Base-by-base conservation (phyloP, 2,888 invertebrate species). In the Dicyrtoma fusca region DNA sequence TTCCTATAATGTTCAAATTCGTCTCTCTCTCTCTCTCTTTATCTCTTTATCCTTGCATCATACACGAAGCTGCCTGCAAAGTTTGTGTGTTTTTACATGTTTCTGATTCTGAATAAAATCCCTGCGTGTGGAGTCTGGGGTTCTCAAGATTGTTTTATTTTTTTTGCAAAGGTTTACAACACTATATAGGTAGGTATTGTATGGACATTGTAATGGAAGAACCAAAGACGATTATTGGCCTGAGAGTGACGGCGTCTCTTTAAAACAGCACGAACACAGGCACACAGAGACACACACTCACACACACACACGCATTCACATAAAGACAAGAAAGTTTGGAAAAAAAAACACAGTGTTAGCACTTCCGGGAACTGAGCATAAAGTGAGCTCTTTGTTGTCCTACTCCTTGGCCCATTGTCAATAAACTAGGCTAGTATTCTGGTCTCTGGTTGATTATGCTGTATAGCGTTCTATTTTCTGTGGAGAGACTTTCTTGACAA, bases 341-440 rank as follows among this genome's bases (percentile, higher is more conserved):
- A 34, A 44, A 34, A 42, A 49, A 19, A 49, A 19, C 13, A 53
- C 17, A 53, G 21, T 19, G 47, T 64, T 64, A 49, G 25, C 64
- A 64, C 64, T 64, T 64, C 64, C 64, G 64, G 64, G 51, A 45
- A 44, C 44, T 45, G 19, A 63, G 26, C 26, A 26, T 17, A 21
- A 23, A 45, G 63, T 45, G 17, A 21, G 42, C 45, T 62, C 19
- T 34, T 25, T 62, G 42, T 25, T 62, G 42, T 42, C 44, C 62
- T 62, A 62, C n/a, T 63, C 19, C 63, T 53, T 53, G 64, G 25
- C 47, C 23, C 51, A 45, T 51, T 64, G 23, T 45, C n/a, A 51
- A 26, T 25, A 49, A 64, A 64, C 49, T 64, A 64, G 64, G 64
- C 64, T 45, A 64, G 64, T 64, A 64, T 64, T n/a, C 34, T 5